These are phyloP conservation scores for Grantiella picta DNA, from an alignment of 2,113 vertebrate species.

Conservation along the genomic window DNA sequence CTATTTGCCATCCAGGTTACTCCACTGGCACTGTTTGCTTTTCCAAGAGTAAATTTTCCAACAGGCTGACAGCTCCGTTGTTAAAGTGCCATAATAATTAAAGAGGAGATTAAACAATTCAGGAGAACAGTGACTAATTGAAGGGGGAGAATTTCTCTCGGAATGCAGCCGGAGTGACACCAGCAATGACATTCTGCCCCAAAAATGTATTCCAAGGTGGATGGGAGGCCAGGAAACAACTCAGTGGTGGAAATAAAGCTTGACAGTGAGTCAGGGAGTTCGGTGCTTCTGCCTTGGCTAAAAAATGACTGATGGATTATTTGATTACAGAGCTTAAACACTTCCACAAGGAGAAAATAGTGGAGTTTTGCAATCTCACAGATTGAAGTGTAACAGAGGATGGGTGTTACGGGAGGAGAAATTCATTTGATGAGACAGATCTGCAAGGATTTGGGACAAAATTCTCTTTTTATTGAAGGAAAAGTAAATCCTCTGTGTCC, in stretches of 20 bases:
- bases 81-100: slow-evolving; percentile 11
- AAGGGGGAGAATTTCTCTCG: not conserved
- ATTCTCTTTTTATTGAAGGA: not conserved
- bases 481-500: not conserved
- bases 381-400: not conserved
- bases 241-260: not conserved
- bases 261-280: not conserved
- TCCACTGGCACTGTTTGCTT: slow-evolving; percentile 31
- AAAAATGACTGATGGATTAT: not conserved
- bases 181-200: not conserved
- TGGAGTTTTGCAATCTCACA: not conserved
- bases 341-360: not conserved
- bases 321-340: not conserved
- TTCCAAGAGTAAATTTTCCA: not conserved
- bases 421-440: not conserved
- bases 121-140: not conserved
- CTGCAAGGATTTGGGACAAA: not conserved
- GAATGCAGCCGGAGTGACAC: not conserved
- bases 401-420: not conserved
- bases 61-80: not conserved
- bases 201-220: not conserved
- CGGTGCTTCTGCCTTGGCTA: not conserved
- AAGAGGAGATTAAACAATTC: not conserved
- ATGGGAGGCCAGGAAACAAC: not conserved
- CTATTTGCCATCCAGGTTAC: not conserved